Base-by-base conservation (phyloP, 2,797 vertebrate genomes). In the Rhinogobio ventralis region DNA sequence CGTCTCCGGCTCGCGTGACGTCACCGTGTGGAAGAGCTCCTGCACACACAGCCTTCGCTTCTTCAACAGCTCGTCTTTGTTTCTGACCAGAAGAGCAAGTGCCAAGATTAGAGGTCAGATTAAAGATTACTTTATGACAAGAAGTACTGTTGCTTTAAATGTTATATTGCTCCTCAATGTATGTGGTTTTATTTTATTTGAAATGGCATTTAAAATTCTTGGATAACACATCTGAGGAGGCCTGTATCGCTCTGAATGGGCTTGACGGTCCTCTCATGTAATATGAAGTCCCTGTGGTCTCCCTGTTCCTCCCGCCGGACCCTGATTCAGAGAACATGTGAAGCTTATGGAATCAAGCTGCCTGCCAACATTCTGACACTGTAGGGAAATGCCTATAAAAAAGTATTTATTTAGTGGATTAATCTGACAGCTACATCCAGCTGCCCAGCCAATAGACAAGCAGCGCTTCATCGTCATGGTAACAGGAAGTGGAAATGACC, bases 401-500 rank as follows among this genome's bases (percentile, higher is more conserved):
- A 20, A 49, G 5, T 0, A 20, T 46, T 28, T 45, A 64, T 23
- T 66, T 30, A 62, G 68, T 25, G 57, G 46, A 81, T 73, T 55
- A 67, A 14, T 46, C 45, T 28, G 62, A 36, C 30, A 69, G 83
- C 49, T 72, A 20, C 4, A 74, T 49, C 13, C 69, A 62, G 33
- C 36, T 39, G 15, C 25, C 46, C 62, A 60, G 73, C 78, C 19
- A 53, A 53, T 53, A 9, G 19, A 84, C 67, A 86, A 20, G 19
- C 51, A 23, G 51, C 2, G 30, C 49, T 68, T 84, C 53, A 46
- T 69, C 79, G n/a, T 72, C 53, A 25, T 57, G 45, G 67, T 36
- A 71, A 86, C 69, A 66, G 30, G 17, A 53, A 85, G 73, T 75
- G 72, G 39, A 84, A 86, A 84, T 84, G 28, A 86, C 79, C 78